phyloP scores from a whole-genome alignment of 35 echinoderm and acorn worm species.

The Lytechinus variegatus region DNA sequence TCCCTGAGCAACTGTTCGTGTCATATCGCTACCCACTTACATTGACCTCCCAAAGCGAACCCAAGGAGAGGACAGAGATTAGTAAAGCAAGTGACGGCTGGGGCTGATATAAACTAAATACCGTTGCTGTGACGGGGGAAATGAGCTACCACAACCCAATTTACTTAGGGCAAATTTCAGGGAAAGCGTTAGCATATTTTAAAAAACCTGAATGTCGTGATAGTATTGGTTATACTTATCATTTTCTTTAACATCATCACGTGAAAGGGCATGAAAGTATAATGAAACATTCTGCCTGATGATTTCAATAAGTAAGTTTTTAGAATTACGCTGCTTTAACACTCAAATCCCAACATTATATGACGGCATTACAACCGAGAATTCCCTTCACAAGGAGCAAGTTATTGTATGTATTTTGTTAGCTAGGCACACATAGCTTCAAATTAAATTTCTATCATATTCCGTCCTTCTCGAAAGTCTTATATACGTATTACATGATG shows the following conservation, averaged over 20 bases:
- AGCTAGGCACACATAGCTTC: neutral
- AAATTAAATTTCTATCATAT: neutral
- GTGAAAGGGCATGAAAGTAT: too few species aligned
- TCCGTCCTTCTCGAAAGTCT: neutral
- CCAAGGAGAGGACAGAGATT: neutral
- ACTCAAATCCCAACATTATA: too few species aligned
- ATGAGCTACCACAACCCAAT: too few species aligned
- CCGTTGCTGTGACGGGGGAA: neutral
- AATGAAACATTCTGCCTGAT: too few species aligned
- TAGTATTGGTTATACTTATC: too few species aligned
- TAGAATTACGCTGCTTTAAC: too few species aligned
- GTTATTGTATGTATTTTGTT: too few species aligned
- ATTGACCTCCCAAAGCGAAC: neutral
- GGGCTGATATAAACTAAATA: neutral
- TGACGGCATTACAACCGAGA: neutral
- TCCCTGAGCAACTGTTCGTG: neutral
- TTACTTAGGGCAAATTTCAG: too few species aligned
- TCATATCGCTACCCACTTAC: neutral
- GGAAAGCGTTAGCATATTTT: too few species aligned
- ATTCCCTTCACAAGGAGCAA: neutral
- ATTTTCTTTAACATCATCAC: too few species aligned
- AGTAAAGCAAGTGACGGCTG: neutral
- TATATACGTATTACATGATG: neutral
- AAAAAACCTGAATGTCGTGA: too few species aligned
- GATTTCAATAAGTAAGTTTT: too few species aligned